phyloP scores from a whole-genome alignment of 2,113 vertebrate species.

The Anolis carolinensis region DNA sequence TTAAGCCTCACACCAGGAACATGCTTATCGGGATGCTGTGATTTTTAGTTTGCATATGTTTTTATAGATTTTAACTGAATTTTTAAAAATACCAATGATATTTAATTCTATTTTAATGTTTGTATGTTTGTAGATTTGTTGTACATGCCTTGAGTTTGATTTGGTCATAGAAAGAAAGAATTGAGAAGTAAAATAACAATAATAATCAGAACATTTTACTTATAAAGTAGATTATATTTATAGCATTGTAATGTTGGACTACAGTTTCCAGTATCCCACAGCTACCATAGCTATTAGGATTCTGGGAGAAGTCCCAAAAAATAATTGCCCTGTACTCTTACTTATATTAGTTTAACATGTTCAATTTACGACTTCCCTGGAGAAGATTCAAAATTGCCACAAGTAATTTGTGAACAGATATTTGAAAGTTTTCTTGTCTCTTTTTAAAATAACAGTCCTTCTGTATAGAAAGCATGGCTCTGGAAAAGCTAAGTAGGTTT shows the following conservation, averaged over 20 bases:
- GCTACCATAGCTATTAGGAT: no score
- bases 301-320: no score
- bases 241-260: no score
- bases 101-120: no score
- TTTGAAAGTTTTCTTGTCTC: neutral
- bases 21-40: rapidly evolving
- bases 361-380: neutral
- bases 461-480: neutral
- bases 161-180: neutral
- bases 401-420: neutral
- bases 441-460: neutral
- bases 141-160: neutral
- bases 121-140: neutral
- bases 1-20: neutral
- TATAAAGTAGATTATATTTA: no score
- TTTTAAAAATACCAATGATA: no score
- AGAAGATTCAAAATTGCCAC: neutral
- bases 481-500: neutral
- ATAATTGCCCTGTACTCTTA: no score
- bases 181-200: neutral
- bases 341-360: neutral
- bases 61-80: no score
- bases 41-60: no score
- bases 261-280: no score
- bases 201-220: no score